phyloP scores from a whole-genome alignment of 1,140 invertebrate genomes.

The Lordiphosa stackelbergi region DNA sequence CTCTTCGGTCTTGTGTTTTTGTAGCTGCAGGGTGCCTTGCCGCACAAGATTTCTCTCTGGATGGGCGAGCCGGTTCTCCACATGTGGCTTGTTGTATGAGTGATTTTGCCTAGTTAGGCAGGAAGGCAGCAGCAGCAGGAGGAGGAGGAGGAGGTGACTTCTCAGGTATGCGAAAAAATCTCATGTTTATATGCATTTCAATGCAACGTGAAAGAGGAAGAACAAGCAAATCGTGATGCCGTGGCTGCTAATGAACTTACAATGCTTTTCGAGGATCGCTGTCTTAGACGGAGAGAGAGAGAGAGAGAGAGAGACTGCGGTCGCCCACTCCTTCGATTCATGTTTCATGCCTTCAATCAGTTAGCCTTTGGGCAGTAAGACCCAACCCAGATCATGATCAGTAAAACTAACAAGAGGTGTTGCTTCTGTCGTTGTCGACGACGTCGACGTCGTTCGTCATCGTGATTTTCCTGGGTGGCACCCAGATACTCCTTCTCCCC shows the following conservation, averaged over 20 bases:
- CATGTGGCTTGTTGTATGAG: slow-evolving; percentile 65
- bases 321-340: slow-evolving; percentile 51
- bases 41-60: slow-evolving; percentile 28
- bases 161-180: slow-evolving; percentile 58
- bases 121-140: slow-evolving; percentile 12
- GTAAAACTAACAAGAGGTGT: slow-evolving; percentile 73
- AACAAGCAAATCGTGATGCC: slow-evolving; percentile 61
- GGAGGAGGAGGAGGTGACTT: slow-evolving; percentile 7
- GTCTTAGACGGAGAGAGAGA: not conserved
- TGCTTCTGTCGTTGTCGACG: slow-evolving; percentile 62
- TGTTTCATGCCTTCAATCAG: slow-evolving; percentile 59
- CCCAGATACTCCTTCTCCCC: not conserved
- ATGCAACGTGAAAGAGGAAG: slow-evolving; percentile 14
- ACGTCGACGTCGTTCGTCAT: slow-evolving; percentile 43
- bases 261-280: slow-evolving; percentile 49
- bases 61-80: slow-evolving; percentile 56
- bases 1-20: slow-evolving; percentile 1
- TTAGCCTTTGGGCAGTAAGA: slow-evolving; percentile 45
- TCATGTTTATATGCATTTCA: slow-evolving; percentile 74
- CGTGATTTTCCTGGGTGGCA: slow-evolving; percentile 70
- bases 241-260: slow-evolving; percentile 72
- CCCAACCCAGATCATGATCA: slow-evolving; percentile 60
- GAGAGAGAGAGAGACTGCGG: not conserved
- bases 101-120: slow-evolving; percentile 71
- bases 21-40: slow-evolving; percentile 65